Base-by-base conservation (phyloP, 2,113 vertebrate genomes). In the Cyphomyrus plagiostoma region DNA sequence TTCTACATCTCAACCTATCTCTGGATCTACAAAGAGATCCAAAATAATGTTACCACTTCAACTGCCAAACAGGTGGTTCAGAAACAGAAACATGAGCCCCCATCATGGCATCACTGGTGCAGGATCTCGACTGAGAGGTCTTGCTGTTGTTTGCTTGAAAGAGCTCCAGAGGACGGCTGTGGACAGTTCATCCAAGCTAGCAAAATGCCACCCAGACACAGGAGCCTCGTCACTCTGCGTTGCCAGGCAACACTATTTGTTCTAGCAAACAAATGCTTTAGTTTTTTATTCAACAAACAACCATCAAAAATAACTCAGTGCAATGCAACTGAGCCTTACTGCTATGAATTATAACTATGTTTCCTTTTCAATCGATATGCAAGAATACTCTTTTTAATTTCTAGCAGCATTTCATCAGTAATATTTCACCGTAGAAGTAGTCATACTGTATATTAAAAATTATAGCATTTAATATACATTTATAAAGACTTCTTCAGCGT, bases 61-160 rank as follows among this genome's bases (percentile, higher is more conserved):
- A 58, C 66, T 9, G 50, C 89, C 53, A 39, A 88, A 91, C 91
- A 92, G 90, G 89, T 92, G 90, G 62, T 46, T 49, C 4, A 45
- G 90, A 50, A 62, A 46, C 10, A 42, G 89, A 87, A 89, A 91
- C 56, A 70, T 17, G 82, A 90, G 89, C 86, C 53, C 26, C 39
- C 30, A 15, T 3, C 46, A 56, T 17, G 26, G 26, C n/a, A 3
- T 17, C 1, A 1, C 26, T 17, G 35, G 82, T 66, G 42, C 19
- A 50, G 88, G 21, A 74, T 58, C 9, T 49, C 86, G 35, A 53
- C n/a, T 21, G 42, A 89, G 85, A 89, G 6, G 49, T 86, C 50
- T 56, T 87, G 85, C 13, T 87, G 88, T 87, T 89, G 74, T 90
- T 89, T 86, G 53, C 62, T 86, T 90, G 23, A 86, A 58, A 85